phyloP scores from a whole-genome alignment of 2,113 vertebrate genomes.

The Hypocryptadius cinnamomeus region DNA sequence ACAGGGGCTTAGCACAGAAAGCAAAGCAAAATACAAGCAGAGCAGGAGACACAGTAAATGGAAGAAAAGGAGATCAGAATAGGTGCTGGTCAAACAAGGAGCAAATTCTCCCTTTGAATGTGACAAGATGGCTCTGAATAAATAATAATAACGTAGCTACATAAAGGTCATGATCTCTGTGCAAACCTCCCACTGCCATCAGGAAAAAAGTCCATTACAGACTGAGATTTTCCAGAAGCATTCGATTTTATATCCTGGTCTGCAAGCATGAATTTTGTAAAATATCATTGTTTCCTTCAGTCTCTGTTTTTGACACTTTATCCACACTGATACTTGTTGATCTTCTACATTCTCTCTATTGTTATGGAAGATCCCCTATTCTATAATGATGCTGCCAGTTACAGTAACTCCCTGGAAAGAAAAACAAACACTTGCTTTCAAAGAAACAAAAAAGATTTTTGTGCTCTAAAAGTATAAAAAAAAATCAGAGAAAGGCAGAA shows the following conservation, averaged over 20 bases:
- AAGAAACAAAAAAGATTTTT: background rate
- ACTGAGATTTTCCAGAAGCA: background rate
- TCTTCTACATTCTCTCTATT: background rate
- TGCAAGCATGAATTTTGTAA: background rate
- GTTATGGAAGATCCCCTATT: background rate
- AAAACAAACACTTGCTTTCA: background rate
- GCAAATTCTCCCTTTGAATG: background rate
- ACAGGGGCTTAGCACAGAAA: background rate
- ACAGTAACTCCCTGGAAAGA: background rate
- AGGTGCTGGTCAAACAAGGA: background rate
- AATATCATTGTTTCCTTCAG: background rate
- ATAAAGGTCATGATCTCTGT: background rate
- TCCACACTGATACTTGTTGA: background rate
- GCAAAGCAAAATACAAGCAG: background rate
- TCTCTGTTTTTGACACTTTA: background rate
- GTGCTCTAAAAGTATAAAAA: background rate
- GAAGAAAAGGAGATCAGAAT: background rate
- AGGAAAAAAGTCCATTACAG: background rate
- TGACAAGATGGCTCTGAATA: background rate
- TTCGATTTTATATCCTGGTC: background rate
- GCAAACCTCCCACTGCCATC: background rate
- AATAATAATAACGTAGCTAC: background rate
- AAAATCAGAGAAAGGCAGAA: background rate
- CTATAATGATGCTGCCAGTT: background rate
- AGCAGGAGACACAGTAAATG: background rate